Conservation (phyloP, 2,113 vertebrate genomes). For the Thymallus thymallus region DNA sequence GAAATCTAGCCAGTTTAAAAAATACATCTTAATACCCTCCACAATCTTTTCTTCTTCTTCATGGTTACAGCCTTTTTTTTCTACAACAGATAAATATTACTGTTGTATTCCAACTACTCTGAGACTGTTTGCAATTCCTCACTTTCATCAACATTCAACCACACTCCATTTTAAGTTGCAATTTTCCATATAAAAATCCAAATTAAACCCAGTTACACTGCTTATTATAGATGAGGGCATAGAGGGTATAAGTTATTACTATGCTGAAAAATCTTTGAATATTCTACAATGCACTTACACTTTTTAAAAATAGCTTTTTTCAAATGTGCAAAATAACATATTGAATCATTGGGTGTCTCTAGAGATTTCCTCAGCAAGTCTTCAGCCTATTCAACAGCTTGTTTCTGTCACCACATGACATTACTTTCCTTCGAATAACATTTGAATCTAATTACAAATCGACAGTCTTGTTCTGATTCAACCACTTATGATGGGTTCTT, state of each 20-base stretch:
- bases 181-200: conserved; percentile 47
- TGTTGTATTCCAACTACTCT: conserved; percentile 16
- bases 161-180: conserved; percentile 31
- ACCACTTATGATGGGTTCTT: no score
- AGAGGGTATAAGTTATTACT: neutral
- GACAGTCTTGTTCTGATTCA: no score
- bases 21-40: conserved; percentile 9
- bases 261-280: neutral
- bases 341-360: neutral
- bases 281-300: neutral
- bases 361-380: neutral
- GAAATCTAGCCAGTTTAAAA: neutral
- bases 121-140: conserved; percentile 43
- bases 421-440: no score
- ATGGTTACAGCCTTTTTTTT: conserved; percentile 8
- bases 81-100: conserved; percentile 19
- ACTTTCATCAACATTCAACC: conserved; percentile 45
- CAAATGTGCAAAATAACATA: neutral
- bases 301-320: neutral
- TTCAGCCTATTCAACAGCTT: no score
- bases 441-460: no score
- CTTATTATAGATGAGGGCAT: neutral
- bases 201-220: conserved; percentile 8
- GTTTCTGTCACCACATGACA: no score
- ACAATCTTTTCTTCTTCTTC: neutral